Base-by-base conservation (phyloP, 2,113 vertebrate genomes). In the Gasterosteus nipponicus region DNA sequence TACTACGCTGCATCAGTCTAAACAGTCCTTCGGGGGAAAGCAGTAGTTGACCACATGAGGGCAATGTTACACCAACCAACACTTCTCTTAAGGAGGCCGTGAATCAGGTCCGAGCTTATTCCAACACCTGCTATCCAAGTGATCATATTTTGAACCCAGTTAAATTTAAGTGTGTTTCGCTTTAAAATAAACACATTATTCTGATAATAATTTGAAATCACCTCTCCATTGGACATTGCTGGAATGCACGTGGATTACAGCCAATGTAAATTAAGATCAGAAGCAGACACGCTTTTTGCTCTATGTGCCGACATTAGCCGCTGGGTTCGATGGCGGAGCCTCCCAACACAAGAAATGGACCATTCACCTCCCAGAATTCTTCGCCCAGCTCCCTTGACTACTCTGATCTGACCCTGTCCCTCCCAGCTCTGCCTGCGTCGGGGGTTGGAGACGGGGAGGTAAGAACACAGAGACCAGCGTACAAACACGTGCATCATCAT, bases 361-460 rank as follows among this genome's bases (percentile, higher is more conserved):
- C 62, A n/a, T 75, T 74, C 33, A 86, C 87, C 78, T 91, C 87
- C 73, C 63, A 88, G 80, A 86, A 89, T 91, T 89, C 91, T 64
- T 86, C 89, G 31, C 77, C 87, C 26, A 83, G 83, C 74, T 91
- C 89, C 77, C 86, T 88, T 75, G 89, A 86, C 73, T 68, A 83
- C 86, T 87, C 87, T 53, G 87, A 86, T 57, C 75, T 84, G 56
- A 84, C 81, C 29, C 73, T 82, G 72, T 81, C 87, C 56, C 67
- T 84, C 62, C 77, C 86, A 70, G 58, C 60, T 22, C 68, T 84
- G 35, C 63, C 78, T 66, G 42, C 58, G 46, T 67, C 69, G 22
- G 80, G 87, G 1, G 57, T 67, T 77, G 64, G 31, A 44, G 70
- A 39, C 54, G 61, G 61, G 68, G 86, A 86, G 92, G 93, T 93